These are phyloP conservation scores for Drosophila pegasa DNA, from an alignment of 2,888 invertebrate genomes.

Conservation along the genomic window DNA sequence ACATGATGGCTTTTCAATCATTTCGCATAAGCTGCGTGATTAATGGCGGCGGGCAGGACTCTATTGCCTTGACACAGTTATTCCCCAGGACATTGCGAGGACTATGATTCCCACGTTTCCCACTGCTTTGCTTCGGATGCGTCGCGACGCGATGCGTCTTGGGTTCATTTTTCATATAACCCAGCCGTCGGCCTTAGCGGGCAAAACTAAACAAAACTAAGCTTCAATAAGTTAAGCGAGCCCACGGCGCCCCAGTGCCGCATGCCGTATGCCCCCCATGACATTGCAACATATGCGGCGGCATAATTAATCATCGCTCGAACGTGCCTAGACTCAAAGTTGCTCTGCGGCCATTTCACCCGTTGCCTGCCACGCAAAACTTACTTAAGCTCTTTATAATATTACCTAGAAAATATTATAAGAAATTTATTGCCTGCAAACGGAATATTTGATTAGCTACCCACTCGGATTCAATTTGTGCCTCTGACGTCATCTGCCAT, in stretches of 20 bases:
- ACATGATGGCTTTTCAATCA: constrained; percentile 68
- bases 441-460: constrained; percentile 71
- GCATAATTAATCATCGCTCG: constrained; percentile 71
- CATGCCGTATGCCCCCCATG: constrained; percentile 35
- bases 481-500: constrained; percentile 28
- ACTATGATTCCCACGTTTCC: constrained; percentile 25
- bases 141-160: constrained; percentile 5
- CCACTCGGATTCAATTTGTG: constrained; percentile 59
- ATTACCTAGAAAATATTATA: constrained; percentile 13
- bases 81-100: constrained; percentile 34
- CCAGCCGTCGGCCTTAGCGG: constrained; percentile 21
- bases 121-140: background rate
- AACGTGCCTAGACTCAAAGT: constrained; percentile 60
- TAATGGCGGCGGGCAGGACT: constrained; percentile 59
- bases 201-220: constrained; percentile 40
- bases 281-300: constrained; percentile 72
- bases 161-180: constrained; percentile 65
- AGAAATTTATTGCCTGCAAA: constrained; percentile 54
- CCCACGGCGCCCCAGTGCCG: constrained; percentile 29
- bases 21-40: constrained; percentile 68
- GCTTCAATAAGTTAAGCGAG: constrained; percentile 55
- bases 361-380: constrained; percentile 6
- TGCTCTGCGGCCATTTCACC: constrained; percentile 19
- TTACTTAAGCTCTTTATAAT: constrained; percentile 52
- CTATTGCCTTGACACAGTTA: constrained; percentile 59